Evolutionary conservation across 2,888 invertebrate genomes (phyloP), one percentile per base, ranked within the genome.

Genomic region (Lasioglossum lativentre): DNA sequence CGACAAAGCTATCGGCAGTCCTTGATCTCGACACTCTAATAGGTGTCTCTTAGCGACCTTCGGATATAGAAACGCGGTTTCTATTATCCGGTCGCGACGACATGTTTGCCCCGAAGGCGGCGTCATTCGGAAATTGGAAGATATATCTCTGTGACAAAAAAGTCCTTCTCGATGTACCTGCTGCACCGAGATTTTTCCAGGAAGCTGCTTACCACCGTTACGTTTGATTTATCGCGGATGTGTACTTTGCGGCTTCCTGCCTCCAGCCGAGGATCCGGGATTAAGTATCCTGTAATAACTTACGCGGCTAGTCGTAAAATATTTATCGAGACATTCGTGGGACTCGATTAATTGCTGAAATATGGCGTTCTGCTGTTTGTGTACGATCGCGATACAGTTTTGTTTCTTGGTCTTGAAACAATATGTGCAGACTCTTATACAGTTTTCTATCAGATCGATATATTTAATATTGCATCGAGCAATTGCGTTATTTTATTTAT

Each of bases 121-220:
- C 77, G 87, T 87, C 84, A 84, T 89, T 91, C 91, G 91, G 90
- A 92, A 91, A 91, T 91, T 91, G 91, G 90, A 87, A 88, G 85
- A 91, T 91, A 90, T 88, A 92, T 91, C 88, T 89, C 80, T 23
- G 42, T 27, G 56, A 70, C 59, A 80, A 86, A 83, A 91, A 87
- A 74, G 82, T 74, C 82, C 83, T 80, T 47, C 80, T 66, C 81
- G 86, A 80, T 84, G 75, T 59, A 86, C 59, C 73, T 75, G 79
- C 30, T 74, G 77, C 75, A 74, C 71, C 75, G 80, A 80, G 79
- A 89, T 88, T 91, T 90, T 87, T 88, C 83, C 81, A 75, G 83
- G 86, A 89, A 90, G 91, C 90, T 90, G 86, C 91, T 91, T 90
- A 89, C 88, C 79, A 80, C 83, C 88, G 82, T 90, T 91, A 83